Conservation (phyloP, 2,113 vertebrate species). For the Neotragus pygmaeus region DNA sequence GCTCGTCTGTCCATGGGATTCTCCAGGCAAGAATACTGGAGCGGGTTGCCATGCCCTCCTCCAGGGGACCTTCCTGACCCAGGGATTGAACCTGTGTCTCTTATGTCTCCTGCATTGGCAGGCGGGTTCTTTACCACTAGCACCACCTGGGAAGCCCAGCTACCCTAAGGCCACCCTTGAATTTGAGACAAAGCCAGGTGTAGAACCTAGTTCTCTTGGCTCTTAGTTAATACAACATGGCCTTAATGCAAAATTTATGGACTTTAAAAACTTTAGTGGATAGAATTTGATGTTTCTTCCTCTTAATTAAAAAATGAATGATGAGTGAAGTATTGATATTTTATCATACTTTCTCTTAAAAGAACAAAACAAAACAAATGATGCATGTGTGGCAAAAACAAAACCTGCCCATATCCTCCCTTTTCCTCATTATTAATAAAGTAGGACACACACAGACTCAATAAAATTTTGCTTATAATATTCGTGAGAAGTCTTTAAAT, state of each 20-base stretch:
- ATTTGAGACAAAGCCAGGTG: not conserved
- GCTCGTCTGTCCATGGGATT: not conserved
- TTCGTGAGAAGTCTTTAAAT: constrained; percentile 43
- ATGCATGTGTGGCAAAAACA: constrained; percentile 50
- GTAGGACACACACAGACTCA: constrained; percentile 16
- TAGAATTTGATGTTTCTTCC: constrained; percentile 55
- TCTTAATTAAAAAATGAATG: constrained; percentile 71
- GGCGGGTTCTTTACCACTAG: not conserved
- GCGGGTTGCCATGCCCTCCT: not conserved
- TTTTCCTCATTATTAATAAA: constrained; percentile 51
- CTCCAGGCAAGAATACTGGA: not conserved
- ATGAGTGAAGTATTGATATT: constrained; percentile 55
- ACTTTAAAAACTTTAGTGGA: constrained; percentile 48
- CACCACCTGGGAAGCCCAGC: not conserved
- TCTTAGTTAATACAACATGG: constrained; percentile 15
- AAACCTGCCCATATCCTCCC: constrained; percentile 29
- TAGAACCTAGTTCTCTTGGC: not conserved
- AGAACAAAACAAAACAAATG: constrained; percentile 51
- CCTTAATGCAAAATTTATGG: constrained; percentile 9
- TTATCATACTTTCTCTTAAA: constrained; percentile 56
- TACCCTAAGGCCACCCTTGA: not conserved
- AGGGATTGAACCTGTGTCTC: not conserved
- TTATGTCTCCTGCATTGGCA: not conserved
- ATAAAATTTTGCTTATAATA: constrained; percentile 32
- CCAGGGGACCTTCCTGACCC: not conserved